Evolutionary conservation across 2,113 vertebrate genomes (phyloP), one percentile per base, ranked within the genome.

Genomic region (Agapornis roseicollis): DNA sequence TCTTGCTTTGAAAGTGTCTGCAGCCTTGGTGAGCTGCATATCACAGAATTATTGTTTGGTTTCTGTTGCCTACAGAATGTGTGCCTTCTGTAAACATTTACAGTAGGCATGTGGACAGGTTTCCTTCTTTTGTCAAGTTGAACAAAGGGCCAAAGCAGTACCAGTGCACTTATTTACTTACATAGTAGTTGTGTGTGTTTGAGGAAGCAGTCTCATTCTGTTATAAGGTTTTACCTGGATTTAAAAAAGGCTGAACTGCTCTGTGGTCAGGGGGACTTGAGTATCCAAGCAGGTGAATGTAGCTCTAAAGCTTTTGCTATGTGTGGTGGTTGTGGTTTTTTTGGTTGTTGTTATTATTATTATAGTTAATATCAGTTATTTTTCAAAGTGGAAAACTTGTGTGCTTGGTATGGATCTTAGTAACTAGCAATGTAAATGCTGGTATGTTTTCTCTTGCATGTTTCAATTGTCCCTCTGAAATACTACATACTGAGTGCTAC

Each of bases 141-240:
- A 42, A 68, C 46, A 58, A 42, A 76, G 53, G 11, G 24, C 41
- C 17, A 11, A 73, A 70, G 20, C 56, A 37, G 27, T 39, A 44
- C 27, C 55, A 33, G 25, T 56, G 42, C 35, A 22, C 27, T 18
- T 31, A n/a, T 16, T 50, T 69, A 31, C 20, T 18, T 19, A 8
- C 6, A 2, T 3, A 33, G 24, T 16, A 41, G n/a, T 5, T 79
- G 44, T 41, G 46, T 49, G 10, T 52, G 20, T 44, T 12, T 60
- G 82, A 79, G 72, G 90, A 92, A 97, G 85, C n/a, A 25, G 50
- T 46, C 56, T 90, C 31, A 24, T 33, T 85, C 55, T 89, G 65
- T 95, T 95, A 85, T 28, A 85, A 81, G n/a, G 58, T 83, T 76
- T 95, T 88, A 78, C 16, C 60, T 63, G 77, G 81, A 41, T 63